A percentile compares a stretch with the other conserved stretches of the same genome.
phyloP scores from a whole-genome alignment of 2,113 vertebrate genomes.

The Crypturellus undulatus region DNA sequence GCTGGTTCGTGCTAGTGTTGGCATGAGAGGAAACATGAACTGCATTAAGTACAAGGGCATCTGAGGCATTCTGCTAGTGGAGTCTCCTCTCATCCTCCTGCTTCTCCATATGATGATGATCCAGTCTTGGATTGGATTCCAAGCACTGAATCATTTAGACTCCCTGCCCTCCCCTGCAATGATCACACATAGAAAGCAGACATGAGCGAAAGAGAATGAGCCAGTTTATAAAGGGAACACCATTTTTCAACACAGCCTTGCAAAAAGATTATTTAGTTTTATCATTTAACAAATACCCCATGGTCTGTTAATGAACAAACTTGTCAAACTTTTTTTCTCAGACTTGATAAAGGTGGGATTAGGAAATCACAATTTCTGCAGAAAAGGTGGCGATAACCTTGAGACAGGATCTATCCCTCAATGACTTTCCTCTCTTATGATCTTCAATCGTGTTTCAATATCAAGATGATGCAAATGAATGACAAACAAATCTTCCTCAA shows the following conservation, averaged over 20 bases:
- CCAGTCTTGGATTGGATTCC: conserved; percentile 57
- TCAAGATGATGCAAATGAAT: neutral
- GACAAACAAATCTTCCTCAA: neutral
- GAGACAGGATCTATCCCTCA: neutral
- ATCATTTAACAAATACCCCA: neutral
- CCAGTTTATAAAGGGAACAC: conserved; percentile 42
- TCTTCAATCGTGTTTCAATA: neutral
- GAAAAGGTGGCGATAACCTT: neutral
- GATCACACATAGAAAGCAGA: conserved; percentile 29
- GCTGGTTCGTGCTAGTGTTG: conserved; percentile 60
- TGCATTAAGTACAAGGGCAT: conserved; percentile 63
- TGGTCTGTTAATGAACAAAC: neutral
- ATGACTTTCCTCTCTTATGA: neutral
- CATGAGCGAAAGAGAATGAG: neutral
- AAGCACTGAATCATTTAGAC: conserved; percentile 46
- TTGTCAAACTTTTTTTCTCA: neutral
- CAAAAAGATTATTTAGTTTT: conserved; percentile 23
- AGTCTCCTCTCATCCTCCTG: conserved; percentile 34
- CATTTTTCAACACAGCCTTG: neutral
- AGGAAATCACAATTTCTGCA: neutral
- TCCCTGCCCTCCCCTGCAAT: neutral
- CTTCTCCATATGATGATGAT: conserved; percentile 37
- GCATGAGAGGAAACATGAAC: conserved; percentile 46
- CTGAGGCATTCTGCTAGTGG: conserved; percentile 41
- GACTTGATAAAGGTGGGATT: neutral